Percentiles rank a stretch among this genome's conserved stretches.
phyloP scores from a whole-genome alignment of 2,113 vertebrate species.

The Oryzias celebensis region DNA sequence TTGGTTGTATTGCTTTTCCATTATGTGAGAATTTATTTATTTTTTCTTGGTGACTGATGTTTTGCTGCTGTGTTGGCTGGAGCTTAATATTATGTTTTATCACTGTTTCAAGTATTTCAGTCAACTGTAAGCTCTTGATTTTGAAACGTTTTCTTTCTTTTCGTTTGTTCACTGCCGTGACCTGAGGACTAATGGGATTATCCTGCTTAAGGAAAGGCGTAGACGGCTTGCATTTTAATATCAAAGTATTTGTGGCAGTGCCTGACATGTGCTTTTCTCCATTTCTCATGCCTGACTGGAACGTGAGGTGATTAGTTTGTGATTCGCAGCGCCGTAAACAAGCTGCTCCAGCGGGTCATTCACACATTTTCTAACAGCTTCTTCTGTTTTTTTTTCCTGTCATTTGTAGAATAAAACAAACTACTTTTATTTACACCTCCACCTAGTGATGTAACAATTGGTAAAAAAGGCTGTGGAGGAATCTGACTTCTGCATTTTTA shows the following conservation, averaged over 20 bases:
- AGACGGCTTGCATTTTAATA: conserved; percentile 68
- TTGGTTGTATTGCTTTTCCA: conserved; percentile 38
- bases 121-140: conserved; percentile 65
- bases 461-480: conserved; percentile 7
- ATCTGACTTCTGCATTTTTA: conserved; percentile 23
- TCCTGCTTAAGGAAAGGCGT: conserved; percentile 59
- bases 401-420: conserved; percentile 16
- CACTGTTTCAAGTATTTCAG: conserved; percentile 53
- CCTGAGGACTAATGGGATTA: conserved; percentile 68
- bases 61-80: conserved; percentile 59
- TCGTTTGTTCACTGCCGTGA: conserved; percentile 48
- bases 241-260: conserved; percentile 59
- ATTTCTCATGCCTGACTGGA: conserved; percentile 58
- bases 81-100: conserved; percentile 64
- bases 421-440: conserved; percentile 19
- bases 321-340: conserved; percentile 46
- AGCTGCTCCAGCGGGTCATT: conserved; percentile 51
- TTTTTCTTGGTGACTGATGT: conserved; percentile 46
- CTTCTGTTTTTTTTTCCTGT: conserved; percentile 9
- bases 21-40: conserved; percentile 56
- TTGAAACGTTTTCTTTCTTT: conserved; percentile 58
- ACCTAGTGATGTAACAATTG: conserved; percentile 1
- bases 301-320: conserved; percentile 45
- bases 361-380: conserved; percentile 37
- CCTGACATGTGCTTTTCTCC: conserved; percentile 52